Conservation (phyloP, 2,797 vertebrate species). For the Varecia variegata region DNA sequence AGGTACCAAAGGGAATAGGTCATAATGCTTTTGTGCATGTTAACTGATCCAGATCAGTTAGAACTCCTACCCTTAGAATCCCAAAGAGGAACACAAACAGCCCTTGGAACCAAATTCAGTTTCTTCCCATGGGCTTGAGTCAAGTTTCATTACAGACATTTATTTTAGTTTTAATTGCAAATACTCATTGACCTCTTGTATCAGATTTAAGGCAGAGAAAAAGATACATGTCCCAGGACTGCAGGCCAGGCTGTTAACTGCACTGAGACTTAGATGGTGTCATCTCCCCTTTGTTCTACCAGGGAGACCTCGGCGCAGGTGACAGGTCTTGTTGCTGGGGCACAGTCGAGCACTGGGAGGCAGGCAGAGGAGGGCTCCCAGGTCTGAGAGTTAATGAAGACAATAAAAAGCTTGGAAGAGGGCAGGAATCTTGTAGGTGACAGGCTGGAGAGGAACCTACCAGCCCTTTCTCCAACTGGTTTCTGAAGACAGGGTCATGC, state of each 20-base stretch:
- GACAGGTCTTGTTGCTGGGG: background rate
- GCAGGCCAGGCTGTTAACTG: conserved; percentile 8
- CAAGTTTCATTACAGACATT: conserved; percentile 54
- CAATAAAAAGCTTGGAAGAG: background rate
- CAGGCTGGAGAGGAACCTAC: background rate
- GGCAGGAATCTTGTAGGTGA: background rate
- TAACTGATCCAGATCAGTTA: background rate
- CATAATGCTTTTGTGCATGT: background rate
- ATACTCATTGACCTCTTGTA: conserved; percentile 47
- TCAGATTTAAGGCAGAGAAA: conserved; percentile 73
- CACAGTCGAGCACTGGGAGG: background rate
- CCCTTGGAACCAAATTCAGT: background rate
- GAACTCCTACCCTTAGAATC: background rate
- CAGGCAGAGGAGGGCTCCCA: background rate
- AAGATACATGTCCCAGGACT: conserved; percentile 17
- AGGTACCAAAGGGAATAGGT: background rate
- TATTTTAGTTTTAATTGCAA: conserved; percentile 67
- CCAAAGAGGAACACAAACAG: background rate
- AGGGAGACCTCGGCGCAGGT: background rate
- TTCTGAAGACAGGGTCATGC: background rate
- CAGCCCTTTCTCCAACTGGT: background rate
- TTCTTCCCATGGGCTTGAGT: background rate
- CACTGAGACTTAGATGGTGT: background rate
- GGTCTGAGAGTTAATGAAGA: conserved; percentile 9
- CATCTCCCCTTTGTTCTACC: background rate